Evolutionary conservation across 2,888 invertebrate genomes (phyloP).

Genomic region (Andrena haemorrhoa): DNA sequence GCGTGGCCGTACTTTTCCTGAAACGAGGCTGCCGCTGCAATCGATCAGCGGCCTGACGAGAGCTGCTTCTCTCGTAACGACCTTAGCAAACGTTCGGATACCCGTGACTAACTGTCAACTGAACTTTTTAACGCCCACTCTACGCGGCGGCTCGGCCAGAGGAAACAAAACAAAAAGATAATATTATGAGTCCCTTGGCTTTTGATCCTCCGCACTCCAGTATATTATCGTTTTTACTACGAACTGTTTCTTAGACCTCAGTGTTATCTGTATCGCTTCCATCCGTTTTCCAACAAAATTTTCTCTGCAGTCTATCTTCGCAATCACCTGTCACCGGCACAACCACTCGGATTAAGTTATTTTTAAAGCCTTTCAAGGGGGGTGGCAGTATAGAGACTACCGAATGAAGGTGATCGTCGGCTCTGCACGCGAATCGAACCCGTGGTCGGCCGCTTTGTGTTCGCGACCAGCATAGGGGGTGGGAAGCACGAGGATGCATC

Average conservation of each 20-base stretch:
- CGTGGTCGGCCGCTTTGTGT: constrained; percentile 27
- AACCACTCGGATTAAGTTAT: no score
- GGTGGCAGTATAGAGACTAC: not conserved
- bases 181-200: no score
- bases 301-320: no score
- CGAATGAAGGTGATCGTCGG: not conserved
- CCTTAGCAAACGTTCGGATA: constrained; percentile 27
- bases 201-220: no score
- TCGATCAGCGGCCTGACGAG: constrained; percentile 45
- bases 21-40: constrained; percentile 52
- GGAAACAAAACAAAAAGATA: not conserved
- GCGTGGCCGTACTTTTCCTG: constrained; percentile 18
- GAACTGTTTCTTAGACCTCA: no score
- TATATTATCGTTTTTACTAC: no score
- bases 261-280: no score
- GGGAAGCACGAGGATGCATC: constrained; percentile 12
- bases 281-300: no score
- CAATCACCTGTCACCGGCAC: no score
- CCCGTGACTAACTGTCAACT: constrained; percentile 16
- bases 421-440: constrained; percentile 33
- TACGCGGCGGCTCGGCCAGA: not conserved
- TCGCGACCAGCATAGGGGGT: constrained; percentile 19
- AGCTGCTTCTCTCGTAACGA: constrained; percentile 29
- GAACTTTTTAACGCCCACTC: constrained; percentile 24
- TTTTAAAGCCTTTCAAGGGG: no score